A percentile compares a stretch with the other conserved stretches of the same genome.
These are phyloP conservation scores for Toxotes chatareus DNA, from an alignment of 2,113 vertebrate species.

Conservation along the genomic window DNA sequence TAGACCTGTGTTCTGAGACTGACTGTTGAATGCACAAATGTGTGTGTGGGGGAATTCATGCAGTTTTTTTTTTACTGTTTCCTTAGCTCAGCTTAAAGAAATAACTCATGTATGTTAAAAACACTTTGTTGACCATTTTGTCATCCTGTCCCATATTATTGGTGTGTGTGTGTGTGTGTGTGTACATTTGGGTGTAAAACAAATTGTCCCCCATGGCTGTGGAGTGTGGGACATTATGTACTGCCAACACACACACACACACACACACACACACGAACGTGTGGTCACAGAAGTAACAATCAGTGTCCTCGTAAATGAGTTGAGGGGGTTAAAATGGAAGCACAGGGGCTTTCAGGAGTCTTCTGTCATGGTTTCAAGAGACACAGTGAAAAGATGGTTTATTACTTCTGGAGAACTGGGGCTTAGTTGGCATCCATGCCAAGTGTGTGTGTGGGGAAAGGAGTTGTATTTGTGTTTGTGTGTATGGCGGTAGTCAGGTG, in stretches of 20 bases:
- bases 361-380: slow-evolving; percentile 68
- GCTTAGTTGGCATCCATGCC: slow-evolving; percentile 65
- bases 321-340: slow-evolving; percentile 65
- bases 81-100: background rate
- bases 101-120: slow-evolving; percentile 18
- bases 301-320: slow-evolving; percentile 64
- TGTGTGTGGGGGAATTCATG: background rate
- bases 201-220: slow-evolving; percentile 22
- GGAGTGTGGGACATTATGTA: slow-evolving; percentile 37
- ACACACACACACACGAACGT: slow-evolving; percentile 11
- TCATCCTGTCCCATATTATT: slow-evolving; percentile 4
- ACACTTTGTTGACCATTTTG: background rate
- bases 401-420: slow-evolving; percentile 81
- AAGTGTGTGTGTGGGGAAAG: slow-evolving; percentile 52
- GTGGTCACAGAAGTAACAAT: slow-evolving; percentile 46
- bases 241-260: slow-evolving; percentile 11
- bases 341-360: slow-evolving; percentile 55
- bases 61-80: background rate
- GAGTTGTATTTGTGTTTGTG: slow-evolving; percentile 37
- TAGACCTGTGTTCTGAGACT: background rate
- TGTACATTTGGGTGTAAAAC: slow-evolving; percentile 26
- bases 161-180: background rate
- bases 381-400: slow-evolving; percentile 72
- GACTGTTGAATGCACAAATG: background rate
- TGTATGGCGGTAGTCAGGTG: slow-evolving; percentile 42